Evolutionary conservation across 2,113 vertebrate genomes (phyloP), one percentile per base, ranked within the genome.

Genomic region (Thryonomys swinderianus): DNA sequence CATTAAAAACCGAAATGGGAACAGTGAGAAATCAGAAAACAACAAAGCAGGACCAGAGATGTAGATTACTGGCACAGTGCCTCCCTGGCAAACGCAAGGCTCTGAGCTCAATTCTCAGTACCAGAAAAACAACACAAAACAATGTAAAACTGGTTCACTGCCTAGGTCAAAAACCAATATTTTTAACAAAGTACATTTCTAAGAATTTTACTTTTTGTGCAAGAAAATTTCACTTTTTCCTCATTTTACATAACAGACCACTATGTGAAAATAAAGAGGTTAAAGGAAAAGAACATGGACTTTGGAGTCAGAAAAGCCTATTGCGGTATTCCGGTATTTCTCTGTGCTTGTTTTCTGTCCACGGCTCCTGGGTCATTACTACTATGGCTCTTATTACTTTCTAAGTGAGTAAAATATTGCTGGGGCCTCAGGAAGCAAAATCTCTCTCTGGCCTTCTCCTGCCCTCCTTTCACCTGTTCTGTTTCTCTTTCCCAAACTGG

Each of bases 141-240:
- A 57, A 4, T 55, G 45, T 2, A 82, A 53, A 83, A 74, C 20
- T 66, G 34, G 42, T 74, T 76, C 45, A 85, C 8, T 45, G 34
- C 21, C 32, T 12, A 53, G 32, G 37, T 79, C 53, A 66, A 30
- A 71, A 34, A 18, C 16, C 59, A 34, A 30, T 57, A 64, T 79
- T 92, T 85, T 94, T 74, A 94, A 85, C 34, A 90, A 79, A 91
- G 25, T 32, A 55, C 32, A n/a, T 34, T 7, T 87, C 20, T 86
- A 80, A 80, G 27, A 59, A 88, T 62, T 88, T 73, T 62, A 69
- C 64, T 67, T 59, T 45, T 84, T n/a, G 12, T 93, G 7, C 12
- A 90, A 84, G 51, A 92, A 71, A 62, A 73, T 51, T 0, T 45
- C 30, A 74, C 90, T 6, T 32, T 94, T 90, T 81, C 20, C 20